Percentiles rank a stretch among this genome's conserved stretches.
Evolutionary conservation across 2,888 invertebrate genomes (phyloP).

Genomic region (Stenotaenia linearis): DNA sequence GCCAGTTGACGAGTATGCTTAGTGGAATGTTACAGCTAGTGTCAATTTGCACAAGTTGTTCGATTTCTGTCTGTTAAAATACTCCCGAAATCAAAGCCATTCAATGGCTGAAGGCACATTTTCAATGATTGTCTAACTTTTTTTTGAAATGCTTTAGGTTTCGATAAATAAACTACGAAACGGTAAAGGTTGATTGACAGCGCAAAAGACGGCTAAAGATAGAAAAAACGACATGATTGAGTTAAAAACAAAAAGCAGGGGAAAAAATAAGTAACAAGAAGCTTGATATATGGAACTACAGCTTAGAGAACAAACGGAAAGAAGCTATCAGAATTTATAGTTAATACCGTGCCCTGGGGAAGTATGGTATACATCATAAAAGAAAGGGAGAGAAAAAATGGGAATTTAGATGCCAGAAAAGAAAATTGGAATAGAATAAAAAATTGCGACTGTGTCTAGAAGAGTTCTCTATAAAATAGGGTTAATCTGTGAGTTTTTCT

Average conservation of each 20-base stretch:
- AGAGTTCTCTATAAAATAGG: not conserved
- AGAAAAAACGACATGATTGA: not conserved
- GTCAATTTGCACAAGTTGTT: conserved; percentile 20
- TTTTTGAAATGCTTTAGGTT: no score
- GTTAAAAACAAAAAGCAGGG: not conserved
- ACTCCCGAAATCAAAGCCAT: not conserved
- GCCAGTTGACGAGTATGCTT: not conserved
- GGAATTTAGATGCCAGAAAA: not conserved
- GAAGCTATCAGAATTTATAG: not conserved
- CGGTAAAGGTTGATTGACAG: no score
- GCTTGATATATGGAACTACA: not conserved
- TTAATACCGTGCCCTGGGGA: not conserved
- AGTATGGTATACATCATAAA: not conserved
- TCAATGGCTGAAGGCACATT: no score
- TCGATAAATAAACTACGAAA: no score
- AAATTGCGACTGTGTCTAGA: not conserved
- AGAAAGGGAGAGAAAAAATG: not conserved
- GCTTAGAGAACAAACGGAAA: not conserved
- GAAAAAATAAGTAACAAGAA: not conserved
- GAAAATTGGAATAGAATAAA: not conserved
- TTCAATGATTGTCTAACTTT: no score
- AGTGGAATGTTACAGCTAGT: conserved; percentile 1
- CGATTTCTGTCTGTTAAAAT: not conserved
- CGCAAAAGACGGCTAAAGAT: not conserved
- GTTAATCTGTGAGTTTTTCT: not conserved